These are phyloP conservation scores for Scarus forsteni DNA, from an alignment of 2,797 vertebrate genomes.

Conservation along the genomic window DNA sequence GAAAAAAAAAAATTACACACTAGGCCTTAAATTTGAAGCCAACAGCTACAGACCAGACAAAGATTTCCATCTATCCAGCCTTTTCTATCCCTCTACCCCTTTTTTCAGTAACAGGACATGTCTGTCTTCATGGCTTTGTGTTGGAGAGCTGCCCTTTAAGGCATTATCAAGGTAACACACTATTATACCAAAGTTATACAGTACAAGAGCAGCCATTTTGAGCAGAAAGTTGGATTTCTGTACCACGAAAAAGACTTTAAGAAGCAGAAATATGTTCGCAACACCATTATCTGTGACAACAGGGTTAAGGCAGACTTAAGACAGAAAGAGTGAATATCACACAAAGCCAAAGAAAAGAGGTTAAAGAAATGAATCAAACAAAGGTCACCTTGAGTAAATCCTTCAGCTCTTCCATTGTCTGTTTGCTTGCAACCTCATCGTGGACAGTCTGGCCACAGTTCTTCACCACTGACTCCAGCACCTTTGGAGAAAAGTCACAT, in stretches of 20 bases:
- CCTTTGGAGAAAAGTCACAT: slow-evolving; percentile 73
- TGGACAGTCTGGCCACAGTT: slow-evolving; percentile 98
- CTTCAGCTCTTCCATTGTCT: slow-evolving; percentile 98
- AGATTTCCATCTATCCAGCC: not conserved
- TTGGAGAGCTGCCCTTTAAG: not conserved
- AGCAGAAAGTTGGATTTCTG: not conserved
- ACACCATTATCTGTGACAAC: not conserved
- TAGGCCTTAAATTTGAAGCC: too few species aligned
- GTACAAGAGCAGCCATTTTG: not conserved
- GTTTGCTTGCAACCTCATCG: slow-evolving; percentile 97
- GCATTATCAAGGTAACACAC: not conserved
- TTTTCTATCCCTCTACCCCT: not conserved
- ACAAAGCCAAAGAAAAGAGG: not conserved
- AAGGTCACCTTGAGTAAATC: slow-evolving; percentile 93
- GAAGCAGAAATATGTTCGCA: not conserved
- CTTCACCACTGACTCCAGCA: slow-evolving; percentile 98
- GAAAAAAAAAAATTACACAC: too few species aligned
- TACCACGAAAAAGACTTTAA: not conserved
- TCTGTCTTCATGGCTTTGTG: not conserved
- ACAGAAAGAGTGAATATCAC: not conserved
- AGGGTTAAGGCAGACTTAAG: not conserved
- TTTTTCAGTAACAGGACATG: not conserved
- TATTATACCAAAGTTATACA: not conserved
- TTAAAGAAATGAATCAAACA: not conserved
- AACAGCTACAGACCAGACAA: not conserved